Evolutionary conservation across 2,888 invertebrate species (phyloP).

Genomic region (Trichogramma evanescens): DNA sequence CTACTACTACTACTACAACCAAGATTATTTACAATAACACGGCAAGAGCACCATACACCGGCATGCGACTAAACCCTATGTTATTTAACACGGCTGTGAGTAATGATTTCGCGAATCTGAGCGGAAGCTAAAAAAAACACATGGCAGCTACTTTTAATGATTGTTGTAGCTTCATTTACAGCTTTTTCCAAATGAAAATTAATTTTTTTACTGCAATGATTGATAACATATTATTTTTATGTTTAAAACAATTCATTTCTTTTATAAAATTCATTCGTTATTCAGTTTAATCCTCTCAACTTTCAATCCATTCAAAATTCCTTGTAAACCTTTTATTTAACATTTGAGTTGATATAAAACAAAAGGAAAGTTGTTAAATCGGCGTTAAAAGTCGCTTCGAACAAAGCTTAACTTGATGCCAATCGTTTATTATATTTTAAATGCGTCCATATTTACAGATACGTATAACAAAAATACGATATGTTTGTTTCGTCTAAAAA

Average conservation of each 20-base stretch:
- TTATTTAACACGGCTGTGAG: constrained; percentile 32
- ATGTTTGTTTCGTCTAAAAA: constrained; percentile 21
- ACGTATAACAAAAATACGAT: constrained; percentile 19
- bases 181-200: constrained; percentile 5
- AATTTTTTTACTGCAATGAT: background rate
- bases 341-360: too few relatives aligned
- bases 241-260: too few relatives aligned
- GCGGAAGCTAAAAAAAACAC: constrained; percentile 22
- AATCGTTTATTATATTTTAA: constrained; percentile 12
- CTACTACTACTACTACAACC: constrained; percentile 10
- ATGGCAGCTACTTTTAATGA: constrained; percentile 21
- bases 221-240: background rate
- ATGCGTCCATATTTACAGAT: constrained; percentile 20
- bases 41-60: constrained; percentile 41
- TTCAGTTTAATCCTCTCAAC: too few relatives aligned
- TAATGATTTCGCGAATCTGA: constrained; percentile 30
- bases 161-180: constrained; percentile 15
- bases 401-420: too few relatives aligned
- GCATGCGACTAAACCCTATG: constrained; percentile 34
- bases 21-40: constrained; percentile 32
- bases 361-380: too few relatives aligned
- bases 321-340: too few relatives aligned
- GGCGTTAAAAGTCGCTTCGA: too few relatives aligned
- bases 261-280: too few relatives aligned
- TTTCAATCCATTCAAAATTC: too few relatives aligned